Evolutionary conservation across 2,888 invertebrate species (phyloP), one percentile per base, ranked within the genome.

Genomic region (Stratiomys singularior): DNA sequence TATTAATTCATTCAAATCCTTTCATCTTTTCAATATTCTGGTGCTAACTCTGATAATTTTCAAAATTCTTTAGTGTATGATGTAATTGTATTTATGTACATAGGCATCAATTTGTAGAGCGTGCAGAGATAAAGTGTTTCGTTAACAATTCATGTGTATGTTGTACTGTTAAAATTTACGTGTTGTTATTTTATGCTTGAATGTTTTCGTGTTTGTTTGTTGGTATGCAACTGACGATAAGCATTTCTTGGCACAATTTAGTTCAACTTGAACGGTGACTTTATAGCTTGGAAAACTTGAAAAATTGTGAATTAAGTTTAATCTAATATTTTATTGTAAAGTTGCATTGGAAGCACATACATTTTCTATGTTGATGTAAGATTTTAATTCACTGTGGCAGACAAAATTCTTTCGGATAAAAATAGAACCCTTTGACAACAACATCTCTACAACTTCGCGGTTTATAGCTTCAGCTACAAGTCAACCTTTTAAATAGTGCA

Each of bases 51-150:
- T 28, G 28, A 28, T 23, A 15, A 28, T 25, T 27, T 64, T 15
- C 1, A 64, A 15, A 64, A 25, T 15, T 64, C 7, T 60, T 64
- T 64, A 30, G 9, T 15, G 11, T 27, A 25, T 25, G 7, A 64
- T 64, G 64, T 30, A 64, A 25, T 60, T 64, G 27, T 30, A n/a
- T 28, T 15, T 64, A 64, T 27, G 28, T 64, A 64, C 64, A 30
- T 60, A 67, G 44, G 67, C 47, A 47, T 67, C 44, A 30, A 44
- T 71, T 71, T 25, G 25, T 52, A 11, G 25, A 71, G 71, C 71
- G 52, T 71, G 71, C 71, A 52, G 13, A 52, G 71, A 52, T 27
- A 52, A 67, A 21, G 46, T 71, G 9, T 37, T 37, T 37, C 37
- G n/a, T 47, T 71, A 30, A n/a, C 25, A 64, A 60, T 25, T 1